Evolutionary conservation across 2,113 vertebrate genomes (phyloP), one percentile per base, ranked within the genome.

Genomic region (Phrynosoma blainvillii): DNA sequence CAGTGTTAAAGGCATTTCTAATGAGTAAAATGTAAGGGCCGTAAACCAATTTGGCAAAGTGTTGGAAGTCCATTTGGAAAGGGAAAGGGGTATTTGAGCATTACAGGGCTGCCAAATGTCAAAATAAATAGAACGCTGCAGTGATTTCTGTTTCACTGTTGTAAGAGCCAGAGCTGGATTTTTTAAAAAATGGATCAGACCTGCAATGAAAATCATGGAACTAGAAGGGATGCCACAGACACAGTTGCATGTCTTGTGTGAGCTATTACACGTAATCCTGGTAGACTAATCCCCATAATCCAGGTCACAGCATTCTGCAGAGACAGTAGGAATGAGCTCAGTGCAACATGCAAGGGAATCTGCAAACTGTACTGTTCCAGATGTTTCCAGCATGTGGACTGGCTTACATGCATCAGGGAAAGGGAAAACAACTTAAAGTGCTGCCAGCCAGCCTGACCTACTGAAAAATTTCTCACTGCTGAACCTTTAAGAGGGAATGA

Each of bases 1-100:
- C 91, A 32, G n/a, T 79, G 79, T 27, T 85, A 83, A 84, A 47
- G 76, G 52, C 20, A 68, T 92, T 75, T 81, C 2, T 88, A 13
- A 85, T 91, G 89, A 94, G 82, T 87, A 11, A 74, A 89, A 73
- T 84, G 88, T 83, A 73, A 30, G 56, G 84, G 84, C 68, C 47
- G 0, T 73, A 75, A 91, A 89, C 62, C 52, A 74, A 74, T 81
- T 73, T 62, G 36, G 78, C 78, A 87, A 62, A 87, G 80, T 92
- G 84, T 84, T 88, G 91, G 47, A 86, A 10, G 20, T 85, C 32
- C 10, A 10, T 1, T 0, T 36, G 27, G 52, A 52, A 75, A 62
- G 62, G 77, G 42, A 87, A 80, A 87, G 40, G 40, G 52, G 30
- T n/a, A 30, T 40, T 59, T 30, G 87, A 84, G n/a, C 81, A 87